Percentiles rank a stretch among this genome's conserved stretches.
Evolutionary conservation across 2,888 invertebrate species (phyloP).

Genomic region (Parnassius apollo): DNA sequence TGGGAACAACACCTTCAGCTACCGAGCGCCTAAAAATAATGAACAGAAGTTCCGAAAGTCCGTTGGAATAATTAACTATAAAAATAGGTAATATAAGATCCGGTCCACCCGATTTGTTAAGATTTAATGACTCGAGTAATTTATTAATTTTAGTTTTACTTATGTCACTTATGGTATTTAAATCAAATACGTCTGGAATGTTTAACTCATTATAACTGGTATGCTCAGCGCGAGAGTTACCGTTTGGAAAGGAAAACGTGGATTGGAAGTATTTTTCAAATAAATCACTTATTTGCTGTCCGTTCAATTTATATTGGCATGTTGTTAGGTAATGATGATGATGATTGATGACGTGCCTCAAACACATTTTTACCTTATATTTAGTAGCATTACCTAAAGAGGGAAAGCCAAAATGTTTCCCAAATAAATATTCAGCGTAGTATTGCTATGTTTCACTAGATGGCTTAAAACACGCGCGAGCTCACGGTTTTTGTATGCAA

Average conservation of each 20-base stretch:
- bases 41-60: too few relatives aligned
- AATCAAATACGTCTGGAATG: background rate
- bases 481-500: too few relatives aligned
- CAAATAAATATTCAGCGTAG: too few relatives aligned
- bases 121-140: background rate
- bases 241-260: background rate
- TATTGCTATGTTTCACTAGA: too few relatives aligned
- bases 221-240: background rate
- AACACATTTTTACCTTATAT: too few relatives aligned
- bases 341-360: too few relatives aligned
- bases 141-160: background rate
- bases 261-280: background rate
- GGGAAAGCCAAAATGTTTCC: too few relatives aligned
- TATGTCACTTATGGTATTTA: background rate
- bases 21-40: background rate
- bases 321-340: too few relatives aligned
- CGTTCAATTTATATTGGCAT: background rate
- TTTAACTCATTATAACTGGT: background rate
- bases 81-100: background rate
- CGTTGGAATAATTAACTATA: background rate
- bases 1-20: background rate
- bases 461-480: too few relatives aligned
- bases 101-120: background rate
- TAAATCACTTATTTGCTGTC: background rate
- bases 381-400: too few relatives aligned